Evolutionary conservation across 2,113 vertebrate genomes (phyloP), one percentile per base, ranked within the genome.

Genomic region (Cynoglossus semilaevis): DNA sequence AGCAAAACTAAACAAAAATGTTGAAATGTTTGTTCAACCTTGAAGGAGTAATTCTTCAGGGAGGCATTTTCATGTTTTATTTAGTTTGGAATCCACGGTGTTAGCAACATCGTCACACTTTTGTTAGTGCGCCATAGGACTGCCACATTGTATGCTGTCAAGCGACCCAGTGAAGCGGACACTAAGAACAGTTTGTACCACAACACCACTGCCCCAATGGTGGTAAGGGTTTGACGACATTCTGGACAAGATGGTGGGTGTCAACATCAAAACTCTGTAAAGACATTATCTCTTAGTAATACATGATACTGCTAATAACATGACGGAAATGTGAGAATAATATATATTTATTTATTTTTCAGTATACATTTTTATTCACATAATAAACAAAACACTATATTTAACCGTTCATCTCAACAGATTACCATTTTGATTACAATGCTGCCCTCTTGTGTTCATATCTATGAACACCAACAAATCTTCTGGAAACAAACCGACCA

Each of bases 131-230:
- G 15, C 67, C 42, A 68, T 43, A 48, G 52, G 51, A 22, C 51
- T 76, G 85, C 80, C 85, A 40, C 42, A 68, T 80, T 63, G 1
- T 40, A 5, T 51, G 14, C 4, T 37, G 3, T 87, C 80, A 75
- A 18, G 45, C 15, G 2, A 17, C 7, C 56, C 68, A 51, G 44
- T 46, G 58, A 74, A 70, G 80, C 77, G 49, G 74, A 85, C 75
- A 69, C 58, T 51, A 40, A 77, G 81, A 79, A 85, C 85, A 83
- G 29, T 10, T 18, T 58, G 84, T 81, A 48, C 82, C 68, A 77
- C 59, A 77, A 63, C 67, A 42, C 5, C 60, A 44, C 13, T 15
- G 2, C 71, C 50, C 22, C 41, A 38, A 75, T n/a, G n/a, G n/a
- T n/a, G n/a, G n/a, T n/a, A n/a, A n/a, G n/a, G 22, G 37, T 13